Conservation (phyloP, 2,113 vertebrate species). For the Arizona elegans region DNA sequence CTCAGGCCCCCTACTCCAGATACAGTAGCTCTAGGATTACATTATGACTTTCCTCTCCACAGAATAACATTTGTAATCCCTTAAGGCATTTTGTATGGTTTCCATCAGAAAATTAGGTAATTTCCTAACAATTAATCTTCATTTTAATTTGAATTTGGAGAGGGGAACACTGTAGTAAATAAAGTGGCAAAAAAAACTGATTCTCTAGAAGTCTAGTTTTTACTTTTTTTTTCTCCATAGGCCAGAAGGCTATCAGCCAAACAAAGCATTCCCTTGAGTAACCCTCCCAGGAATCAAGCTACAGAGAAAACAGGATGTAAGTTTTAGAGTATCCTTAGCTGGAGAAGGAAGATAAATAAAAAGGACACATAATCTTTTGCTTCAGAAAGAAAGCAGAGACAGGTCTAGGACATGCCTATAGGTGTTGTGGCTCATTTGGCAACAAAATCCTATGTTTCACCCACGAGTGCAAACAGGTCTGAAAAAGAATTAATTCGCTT, state of each 20-base stretch:
- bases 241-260: rapidly evolving
- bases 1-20: background rate
- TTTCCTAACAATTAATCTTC: background rate
- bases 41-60: background rate
- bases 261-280: background rate
- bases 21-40: background rate
- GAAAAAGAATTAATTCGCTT: background rate
- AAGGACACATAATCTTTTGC: slow-evolving; percentile 11
- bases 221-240: slow-evolving; percentile 26
- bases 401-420: background rate
- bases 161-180: background rate
- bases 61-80: background rate
- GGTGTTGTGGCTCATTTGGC: background rate
- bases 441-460: background rate
- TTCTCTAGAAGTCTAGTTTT: background rate
- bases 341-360: background rate
- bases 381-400: background rate
- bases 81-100: background rate
- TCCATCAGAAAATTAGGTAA: background rate
- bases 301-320: background rate
- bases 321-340: rapidly evolving
- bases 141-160: background rate
- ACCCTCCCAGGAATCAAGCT: rapidly evolving
- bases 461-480: background rate
- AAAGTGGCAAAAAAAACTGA: background rate